Percentiles rank a stretch among this genome's conserved stretches.
Conservation (phyloP, 2,797 vertebrate species). For the Echiichthys vipera region DNA sequence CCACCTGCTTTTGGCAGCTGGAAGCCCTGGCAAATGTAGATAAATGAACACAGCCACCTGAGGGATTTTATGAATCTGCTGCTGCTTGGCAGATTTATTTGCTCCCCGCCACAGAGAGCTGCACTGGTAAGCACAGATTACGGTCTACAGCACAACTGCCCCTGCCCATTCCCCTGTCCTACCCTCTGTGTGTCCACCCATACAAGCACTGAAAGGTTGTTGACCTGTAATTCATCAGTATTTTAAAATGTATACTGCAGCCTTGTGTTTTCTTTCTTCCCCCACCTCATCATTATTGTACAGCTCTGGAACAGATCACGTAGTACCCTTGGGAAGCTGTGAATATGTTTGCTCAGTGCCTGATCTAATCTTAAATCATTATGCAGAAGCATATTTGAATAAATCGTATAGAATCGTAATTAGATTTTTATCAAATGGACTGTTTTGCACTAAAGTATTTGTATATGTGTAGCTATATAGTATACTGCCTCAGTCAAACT, state of each 20-base stretch:
- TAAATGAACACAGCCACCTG: conserved; percentile 88
- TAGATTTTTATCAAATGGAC: conserved; percentile 62
- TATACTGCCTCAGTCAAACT: conserved; percentile 20
- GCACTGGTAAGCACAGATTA: conserved; percentile 87
- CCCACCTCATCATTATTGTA: conserved; percentile 43
- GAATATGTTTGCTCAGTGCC: conserved; percentile 71
- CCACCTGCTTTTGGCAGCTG: conserved; percentile 86
- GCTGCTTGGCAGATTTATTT: conserved; percentile 86
- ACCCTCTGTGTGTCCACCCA: conserved; percentile 55
- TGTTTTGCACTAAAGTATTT: conserved; percentile 25
- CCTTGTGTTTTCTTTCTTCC: conserved; percentile 59
- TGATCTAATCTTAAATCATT: conserved; percentile 76
- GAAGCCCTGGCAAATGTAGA: conserved; percentile 85
- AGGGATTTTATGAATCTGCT: conserved; percentile 87
- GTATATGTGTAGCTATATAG: conserved; percentile 24
- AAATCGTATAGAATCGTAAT: conserved; percentile 65
- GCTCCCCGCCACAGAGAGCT: conserved; percentile 80
- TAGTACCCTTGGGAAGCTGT: conserved; percentile 62
- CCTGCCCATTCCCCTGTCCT: conserved; percentile 67
- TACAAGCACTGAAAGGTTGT: conserved; percentile 60
- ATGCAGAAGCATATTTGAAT: conserved; percentile 60
- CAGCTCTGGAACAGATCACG: conserved; percentile 51
- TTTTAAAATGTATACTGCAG: conserved; percentile 69
- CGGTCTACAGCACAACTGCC: conserved; percentile 72
- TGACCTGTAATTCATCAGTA: conserved; percentile 79